These are phyloP conservation scores for Lathamus discolor DNA, from an alignment of 2,113 vertebrate species.

Conservation along the genomic window DNA sequence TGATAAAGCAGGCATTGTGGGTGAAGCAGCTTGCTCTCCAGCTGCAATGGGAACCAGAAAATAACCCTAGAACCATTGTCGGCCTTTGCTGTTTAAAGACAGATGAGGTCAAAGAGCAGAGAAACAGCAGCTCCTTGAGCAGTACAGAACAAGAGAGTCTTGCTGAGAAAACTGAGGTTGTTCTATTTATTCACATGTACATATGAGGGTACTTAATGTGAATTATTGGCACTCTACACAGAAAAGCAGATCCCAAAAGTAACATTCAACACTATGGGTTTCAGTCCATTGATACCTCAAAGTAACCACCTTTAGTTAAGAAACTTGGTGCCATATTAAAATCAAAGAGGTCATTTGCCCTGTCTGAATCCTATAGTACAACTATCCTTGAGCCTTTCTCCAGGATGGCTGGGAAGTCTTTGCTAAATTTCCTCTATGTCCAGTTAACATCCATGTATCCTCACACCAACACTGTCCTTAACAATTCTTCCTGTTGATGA, in stretches of 20 bases:
- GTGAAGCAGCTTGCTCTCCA: background rate
- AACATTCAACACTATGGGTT: accelerated
- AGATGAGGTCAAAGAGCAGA: background rate
- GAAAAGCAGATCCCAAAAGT: background rate
- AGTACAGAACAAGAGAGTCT: background rate
- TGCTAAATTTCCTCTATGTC: background rate
- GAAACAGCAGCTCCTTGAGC: background rate
- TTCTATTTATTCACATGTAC: background rate
- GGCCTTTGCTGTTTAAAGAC: background rate
- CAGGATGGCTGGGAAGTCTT: background rate
- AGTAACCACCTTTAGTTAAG: background rate
- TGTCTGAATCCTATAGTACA: background rate
- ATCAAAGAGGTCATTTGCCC: background rate
- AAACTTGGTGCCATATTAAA: background rate
- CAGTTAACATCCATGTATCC: background rate
- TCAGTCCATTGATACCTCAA: background rate
- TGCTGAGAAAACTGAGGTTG: background rate
- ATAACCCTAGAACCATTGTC: background rate
- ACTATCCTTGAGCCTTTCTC: background rate
- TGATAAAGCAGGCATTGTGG: background rate
- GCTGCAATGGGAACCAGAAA: background rate
- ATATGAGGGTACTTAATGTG: background rate
- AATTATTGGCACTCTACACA: background rate
- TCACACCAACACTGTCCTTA: background rate
- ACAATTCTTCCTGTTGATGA: background rate